Base-by-base conservation (phyloP, 2,888 invertebrate genomes). In the Proisotoma minuta region DNA sequence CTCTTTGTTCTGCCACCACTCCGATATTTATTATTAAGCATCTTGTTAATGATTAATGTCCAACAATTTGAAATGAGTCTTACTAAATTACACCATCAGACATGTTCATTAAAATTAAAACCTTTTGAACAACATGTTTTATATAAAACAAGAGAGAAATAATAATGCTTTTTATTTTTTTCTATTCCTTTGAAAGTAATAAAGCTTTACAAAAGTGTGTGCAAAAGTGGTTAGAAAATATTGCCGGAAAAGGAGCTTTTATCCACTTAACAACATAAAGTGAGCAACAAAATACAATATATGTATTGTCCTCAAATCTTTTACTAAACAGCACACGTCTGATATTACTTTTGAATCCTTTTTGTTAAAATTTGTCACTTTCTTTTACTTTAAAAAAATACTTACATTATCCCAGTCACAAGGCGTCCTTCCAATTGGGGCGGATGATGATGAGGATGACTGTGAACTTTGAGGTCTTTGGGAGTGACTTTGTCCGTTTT, bases 351-450 rank as follows among this genome's bases (percentile, higher is more conserved):
- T n/a, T n/a, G n/a, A n/a, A n/a, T n/a, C n/a, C n/a, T 34, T 34
- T 34, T 10, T 8, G 34, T 10, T 34, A 34, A 8, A 10, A 34
- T 15, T 34, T 34, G 34, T 34, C 8, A 15, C 8, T 10, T 10
- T 15, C 8, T 34, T 15, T 15, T 34, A 8, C 34, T 10, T 10
- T 15, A 39, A 20, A 27, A 15, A 40, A 53, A 48, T 23, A 53
- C 65, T 70, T 65, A 70, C 70, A 59, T 70, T 70, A 48, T 70
- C 70, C 70, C 70, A 70, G 27, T 70, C 68, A 53, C 43, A 24
- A 8, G 43, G 56, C n/a, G 47, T 56, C 15, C 43, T 49, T 49
- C 40, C 53, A 15, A 26, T 56, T 10, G 43, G 24, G 43, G 28
- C 10, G 47, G 47, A 34, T 5, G 43, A 5, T 47, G 53, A 24